Base-by-base conservation (phyloP, 1,140 invertebrate species). In the Chironomus striatipennis region DNA sequence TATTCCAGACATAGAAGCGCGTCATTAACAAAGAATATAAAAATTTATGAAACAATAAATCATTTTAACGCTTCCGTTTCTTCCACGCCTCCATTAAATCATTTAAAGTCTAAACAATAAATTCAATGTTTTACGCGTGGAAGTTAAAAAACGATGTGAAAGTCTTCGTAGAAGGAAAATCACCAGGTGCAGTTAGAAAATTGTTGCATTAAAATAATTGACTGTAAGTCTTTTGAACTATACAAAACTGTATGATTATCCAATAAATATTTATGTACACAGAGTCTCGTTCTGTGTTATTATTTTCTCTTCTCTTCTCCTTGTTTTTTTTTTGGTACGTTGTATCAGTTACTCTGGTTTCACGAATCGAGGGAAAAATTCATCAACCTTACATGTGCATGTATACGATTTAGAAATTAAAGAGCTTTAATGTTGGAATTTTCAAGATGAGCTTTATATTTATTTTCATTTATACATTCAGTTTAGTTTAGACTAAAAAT, bases 141-240 rank as follows among this genome's bases (percentile, higher is more conserved):
- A 34, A 34, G 24, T 34, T 34, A 34, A 34, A 34, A 34, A 34
- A 34, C 24, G n/a, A n/a, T n/a, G 5, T 34, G 24, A 34, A 5
- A 34, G 5, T 34, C 24, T 34, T n/a, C n/a, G 24, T 34, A 57
- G 10, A 18, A n/a, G 18, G 18, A 21, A 70, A 70, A 70, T 70
- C 65, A 70, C 65, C 65, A 70, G 65, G 65, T 70, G 65, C 65
- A 70, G 20, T 70, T 70, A 18, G 65, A 10, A 70, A 21, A 70
- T 70, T 70, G 65, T 70, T 70, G 65, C 65, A 70, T 70, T 70
- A 70, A 70, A 70, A 70, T 70, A 70, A 70, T 70, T 70, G 65
- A 70, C 65, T 70, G 17, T 18, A 70, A 21, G 15, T 70, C 65
- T 70, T 70, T 70, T 20, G 17, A 18, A 70, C n/a, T 20, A 20